These are phyloP conservation scores for Gallinago undulata DNA, from an alignment of 2,113 vertebrate genomes.

Conservation along the genomic window DNA sequence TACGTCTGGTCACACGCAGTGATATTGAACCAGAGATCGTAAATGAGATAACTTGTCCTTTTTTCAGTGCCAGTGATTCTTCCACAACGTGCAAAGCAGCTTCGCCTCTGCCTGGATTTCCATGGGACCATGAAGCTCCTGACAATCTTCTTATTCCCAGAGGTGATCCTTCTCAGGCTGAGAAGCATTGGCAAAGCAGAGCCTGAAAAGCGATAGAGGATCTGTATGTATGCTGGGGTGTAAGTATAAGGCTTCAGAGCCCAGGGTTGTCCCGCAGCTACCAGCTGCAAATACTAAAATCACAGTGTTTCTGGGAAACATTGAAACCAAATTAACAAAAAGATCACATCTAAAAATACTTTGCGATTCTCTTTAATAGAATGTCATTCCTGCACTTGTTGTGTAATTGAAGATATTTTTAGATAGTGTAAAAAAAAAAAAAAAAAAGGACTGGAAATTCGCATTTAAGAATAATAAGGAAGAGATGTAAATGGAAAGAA, in stretches of 20 bases:
- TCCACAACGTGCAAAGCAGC: not conserved
- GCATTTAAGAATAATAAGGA: not conserved
- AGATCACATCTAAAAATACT: not conserved
- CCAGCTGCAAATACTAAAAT: not conserved
- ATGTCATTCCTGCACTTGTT: not conserved
- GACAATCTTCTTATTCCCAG: not conserved
- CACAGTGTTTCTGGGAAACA: not conserved
- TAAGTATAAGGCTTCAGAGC: not conserved
- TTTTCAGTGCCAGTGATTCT: not conserved
- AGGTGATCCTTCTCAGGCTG: not conserved
- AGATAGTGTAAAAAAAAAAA: not conserved
- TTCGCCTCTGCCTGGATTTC: not conserved
- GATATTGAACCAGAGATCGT: accelerated
- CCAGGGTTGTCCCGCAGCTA: not conserved
- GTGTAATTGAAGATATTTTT: not conserved
- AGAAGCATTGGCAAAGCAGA: not conserved
- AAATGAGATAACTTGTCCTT: not conserved
- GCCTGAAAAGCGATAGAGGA: not conserved
- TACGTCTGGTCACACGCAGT: not conserved
- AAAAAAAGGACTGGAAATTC: not conserved
- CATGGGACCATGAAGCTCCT: not conserved
- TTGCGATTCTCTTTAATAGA: not conserved
- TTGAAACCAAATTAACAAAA: not conserved
- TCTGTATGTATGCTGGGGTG: not conserved
- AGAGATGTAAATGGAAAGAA: not conserved